These are phyloP conservation scores for Mylabris phalerata DNA, from an alignment of 1,140 invertebrate genomes.

Conservation along the genomic window DNA sequence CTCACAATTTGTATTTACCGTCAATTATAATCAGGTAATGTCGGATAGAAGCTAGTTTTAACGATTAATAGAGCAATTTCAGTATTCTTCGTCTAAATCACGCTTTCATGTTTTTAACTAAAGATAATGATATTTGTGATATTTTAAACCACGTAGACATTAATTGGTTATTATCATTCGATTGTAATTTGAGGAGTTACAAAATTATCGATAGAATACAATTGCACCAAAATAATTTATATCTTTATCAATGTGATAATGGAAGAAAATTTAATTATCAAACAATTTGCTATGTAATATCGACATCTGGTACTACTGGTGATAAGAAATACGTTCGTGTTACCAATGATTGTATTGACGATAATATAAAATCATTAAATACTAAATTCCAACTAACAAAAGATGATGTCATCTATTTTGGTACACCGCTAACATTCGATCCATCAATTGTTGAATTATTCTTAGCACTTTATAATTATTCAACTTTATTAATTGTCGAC, in stretches of 20 bases:
- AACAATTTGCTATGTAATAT: constrained; percentile 51
- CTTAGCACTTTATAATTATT: constrained; percentile 54
- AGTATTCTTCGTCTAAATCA: constrained; percentile 23
- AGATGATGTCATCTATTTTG: constrained; percentile 60
- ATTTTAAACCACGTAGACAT: constrained; percentile 2
- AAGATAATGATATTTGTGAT: not conserved
- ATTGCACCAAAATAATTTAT: not conserved
- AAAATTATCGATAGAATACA: not conserved
- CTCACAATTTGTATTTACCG: constrained; percentile 24
- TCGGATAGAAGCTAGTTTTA: no score
- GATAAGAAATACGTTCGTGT: constrained; percentile 56
- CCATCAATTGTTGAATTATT: constrained; percentile 74
- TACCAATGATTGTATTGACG: constrained; percentile 52
- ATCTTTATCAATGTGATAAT: constrained; percentile 1
- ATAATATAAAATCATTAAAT: constrained; percentile 47
- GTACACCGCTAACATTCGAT: constrained; percentile 75
- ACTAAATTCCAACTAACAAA: not conserved
- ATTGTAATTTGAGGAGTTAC: no score
- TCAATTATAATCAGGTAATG: constrained; percentile 24
- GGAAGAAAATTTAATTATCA: constrained; percentile 18
- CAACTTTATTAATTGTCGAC: constrained; percentile 57
- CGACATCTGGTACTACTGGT: constrained; percentile 62
- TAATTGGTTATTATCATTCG: constrained; percentile 1
- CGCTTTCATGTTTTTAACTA: constrained; percentile 19
- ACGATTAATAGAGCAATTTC: not conserved